A percentile compares a stretch with the other conserved stretches of the same genome.
phyloP scores from a whole-genome alignment of 2,113 vertebrate genomes.

The Pelobates fuscus region DNA sequence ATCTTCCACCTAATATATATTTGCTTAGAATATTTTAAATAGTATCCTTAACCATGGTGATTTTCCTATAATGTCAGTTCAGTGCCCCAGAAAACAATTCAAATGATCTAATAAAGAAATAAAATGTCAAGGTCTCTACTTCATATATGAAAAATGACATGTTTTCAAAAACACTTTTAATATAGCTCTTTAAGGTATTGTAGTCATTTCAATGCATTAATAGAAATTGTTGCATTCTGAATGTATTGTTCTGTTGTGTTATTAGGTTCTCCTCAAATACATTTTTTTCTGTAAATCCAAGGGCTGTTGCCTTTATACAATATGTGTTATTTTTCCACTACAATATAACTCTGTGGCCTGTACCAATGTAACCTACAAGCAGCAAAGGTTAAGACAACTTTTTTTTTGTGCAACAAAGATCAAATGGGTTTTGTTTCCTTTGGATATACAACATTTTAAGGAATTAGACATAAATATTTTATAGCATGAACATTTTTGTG shows the following conservation, averaged over 20 bases:
- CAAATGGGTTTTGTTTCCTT: constrained; percentile 9
- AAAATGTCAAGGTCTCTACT: too few species aligned
- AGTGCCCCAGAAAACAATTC: too few species aligned
- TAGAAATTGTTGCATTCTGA: constrained; percentile 10
- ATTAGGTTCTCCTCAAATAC: not conserved
- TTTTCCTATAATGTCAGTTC: too few species aligned
- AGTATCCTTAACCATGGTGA: too few species aligned
- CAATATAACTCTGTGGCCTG: constrained; percentile 15
- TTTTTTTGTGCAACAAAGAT: too few species aligned
- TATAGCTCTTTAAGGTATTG: too few species aligned
- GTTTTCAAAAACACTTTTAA: too few species aligned
- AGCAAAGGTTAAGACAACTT: too few species aligned
- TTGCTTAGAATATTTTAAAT: too few species aligned
- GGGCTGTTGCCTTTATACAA: constrained; percentile 2
- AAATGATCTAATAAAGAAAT: too few species aligned
- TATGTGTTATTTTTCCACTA: not conserved
- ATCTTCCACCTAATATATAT: too few species aligned
- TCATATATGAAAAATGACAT: too few species aligned
- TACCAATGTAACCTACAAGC: constrained; percentile 16
- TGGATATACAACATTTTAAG: constrained; percentile 14
- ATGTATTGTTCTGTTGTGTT: constrained; percentile 17
- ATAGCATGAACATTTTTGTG: constrained; percentile 39
- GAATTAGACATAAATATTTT: constrained; percentile 21
- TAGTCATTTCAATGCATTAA: not conserved
- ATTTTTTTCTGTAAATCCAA: not conserved